phyloP scores from a whole-genome alignment of 2,888 invertebrate genomes.

The Orthonevra nobilis region DNA sequence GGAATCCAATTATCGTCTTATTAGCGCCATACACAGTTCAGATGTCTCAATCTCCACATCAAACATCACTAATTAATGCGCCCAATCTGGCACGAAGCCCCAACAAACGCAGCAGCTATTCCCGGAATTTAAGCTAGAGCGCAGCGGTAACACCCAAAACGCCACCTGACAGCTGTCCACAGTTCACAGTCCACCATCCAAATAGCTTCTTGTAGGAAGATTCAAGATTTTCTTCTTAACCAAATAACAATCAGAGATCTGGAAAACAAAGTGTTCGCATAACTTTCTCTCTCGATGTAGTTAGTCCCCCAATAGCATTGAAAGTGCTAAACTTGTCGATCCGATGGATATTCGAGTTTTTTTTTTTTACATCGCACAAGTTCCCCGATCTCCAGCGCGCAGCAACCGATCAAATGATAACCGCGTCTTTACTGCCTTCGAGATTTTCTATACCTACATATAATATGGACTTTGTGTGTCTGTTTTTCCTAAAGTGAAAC shows the following conservation, averaged over 20 bases:
- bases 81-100: slow-evolving; percentile 1
- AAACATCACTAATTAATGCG: slow-evolving; percentile 28
- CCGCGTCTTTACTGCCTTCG: slow-evolving; percentile 45
- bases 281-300: slow-evolving; percentile 57
- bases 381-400: slow-evolving; percentile 1
- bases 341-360: slow-evolving; percentile 56
- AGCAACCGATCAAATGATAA: slow-evolving; percentile 40
- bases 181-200: slow-evolving; percentile 5
- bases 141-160: slow-evolving; percentile 25
- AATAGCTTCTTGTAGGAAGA: slow-evolving; percentile 20
- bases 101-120: slow-evolving; percentile 12
- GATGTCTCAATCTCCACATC: slow-evolving; percentile 21
- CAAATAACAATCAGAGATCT: slow-evolving; percentile 19
- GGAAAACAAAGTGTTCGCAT: slow-evolving; percentile 13
- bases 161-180: slow-evolving; percentile 5
- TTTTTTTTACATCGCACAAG: slow-evolving; percentile 21
- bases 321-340: slow-evolving; percentile 68
- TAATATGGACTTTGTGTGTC: background rate
- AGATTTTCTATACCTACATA: slow-evolving; percentile 49
- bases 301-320: slow-evolving; percentile 32
- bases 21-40: background rate
- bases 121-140: slow-evolving; percentile 29
- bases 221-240: slow-evolving; percentile 18
- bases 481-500: slow-evolving; percentile 41
- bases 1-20: slow-evolving; percentile 34